Evolutionary conservation across 2,113 vertebrate genomes (phyloP).

Genomic region (Mustela nigripes): DNA sequence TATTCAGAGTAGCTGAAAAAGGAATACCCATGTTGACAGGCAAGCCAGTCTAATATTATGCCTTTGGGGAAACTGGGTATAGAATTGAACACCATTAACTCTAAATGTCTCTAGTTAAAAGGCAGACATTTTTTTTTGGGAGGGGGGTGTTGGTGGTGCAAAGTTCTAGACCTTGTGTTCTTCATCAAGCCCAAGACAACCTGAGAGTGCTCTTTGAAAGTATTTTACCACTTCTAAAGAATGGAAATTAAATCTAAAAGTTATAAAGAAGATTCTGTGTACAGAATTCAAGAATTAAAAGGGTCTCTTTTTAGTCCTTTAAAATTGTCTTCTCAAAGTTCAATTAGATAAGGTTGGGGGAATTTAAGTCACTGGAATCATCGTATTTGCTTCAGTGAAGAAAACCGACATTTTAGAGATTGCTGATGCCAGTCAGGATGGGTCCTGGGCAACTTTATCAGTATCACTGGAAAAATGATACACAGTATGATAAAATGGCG

Average conservation of each 20-base stretch:
- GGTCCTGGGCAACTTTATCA: not conserved
- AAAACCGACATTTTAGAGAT: not conserved
- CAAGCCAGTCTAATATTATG: not conserved
- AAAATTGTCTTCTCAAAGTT: constrained; percentile 15
- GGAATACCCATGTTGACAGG: not conserved
- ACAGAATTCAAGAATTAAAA: not conserved
- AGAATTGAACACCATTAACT: not conserved
- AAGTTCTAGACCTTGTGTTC: not conserved
- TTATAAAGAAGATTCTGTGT: not conserved
- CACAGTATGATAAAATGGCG: not conserved
- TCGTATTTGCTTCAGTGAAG: not conserved
- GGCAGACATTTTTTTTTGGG: not conserved
- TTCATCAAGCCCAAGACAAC: not conserved
- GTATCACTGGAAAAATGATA: not conserved
- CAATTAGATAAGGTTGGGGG: not conserved
- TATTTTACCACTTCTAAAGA: not conserved
- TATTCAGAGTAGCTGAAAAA: not conserved
- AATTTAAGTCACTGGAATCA: not conserved
- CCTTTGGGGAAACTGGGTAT: not conserved
- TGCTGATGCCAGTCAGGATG: not conserved
- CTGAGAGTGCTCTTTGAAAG: not conserved
- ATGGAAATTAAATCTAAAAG: not conserved
- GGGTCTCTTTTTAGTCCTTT: constrained; percentile 3
- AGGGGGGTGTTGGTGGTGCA: too few species aligned
- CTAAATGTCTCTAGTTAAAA: constrained; percentile 38